A percentile compares a stretch with the other conserved stretches of the same genome.
Evolutionary conservation across 2,797 vertebrate species (phyloP).

Genomic region (Heterohyrax brucei): DNA sequence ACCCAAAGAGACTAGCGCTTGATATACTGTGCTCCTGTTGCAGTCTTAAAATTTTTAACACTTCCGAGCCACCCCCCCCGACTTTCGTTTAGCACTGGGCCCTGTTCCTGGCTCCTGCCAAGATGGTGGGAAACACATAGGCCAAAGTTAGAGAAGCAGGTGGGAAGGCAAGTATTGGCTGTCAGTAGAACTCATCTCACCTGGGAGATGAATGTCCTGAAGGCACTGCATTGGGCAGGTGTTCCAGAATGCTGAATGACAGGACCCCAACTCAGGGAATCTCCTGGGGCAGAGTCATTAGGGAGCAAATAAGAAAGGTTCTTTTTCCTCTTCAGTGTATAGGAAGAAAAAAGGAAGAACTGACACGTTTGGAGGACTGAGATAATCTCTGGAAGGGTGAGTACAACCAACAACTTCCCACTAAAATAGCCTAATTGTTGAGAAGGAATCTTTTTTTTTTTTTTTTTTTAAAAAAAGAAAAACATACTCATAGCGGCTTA

Average conservation of each 20-base stretch:
- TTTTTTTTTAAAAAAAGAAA: too few relatives aligned
- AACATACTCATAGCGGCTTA: too few relatives aligned
- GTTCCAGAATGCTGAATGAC: background rate
- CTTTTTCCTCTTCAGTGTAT: background rate
- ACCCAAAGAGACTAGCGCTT: background rate
- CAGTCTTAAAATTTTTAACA: constrained; percentile 30
- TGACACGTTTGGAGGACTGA: background rate
- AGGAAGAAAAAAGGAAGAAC: background rate
- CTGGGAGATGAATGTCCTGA: background rate
- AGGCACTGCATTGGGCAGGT: background rate
- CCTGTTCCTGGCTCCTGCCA: background rate
- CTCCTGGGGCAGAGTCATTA: constrained; percentile 5
- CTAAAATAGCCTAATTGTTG: background rate
- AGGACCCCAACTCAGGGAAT: background rate
- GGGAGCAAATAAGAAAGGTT: background rate
- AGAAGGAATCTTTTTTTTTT: constrained; percentile 8
- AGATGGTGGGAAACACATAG: background rate
- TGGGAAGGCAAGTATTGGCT: background rate
- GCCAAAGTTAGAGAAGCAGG: constrained; percentile 1
- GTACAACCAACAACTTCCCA: background rate
- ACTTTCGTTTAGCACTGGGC: constrained; percentile 24
- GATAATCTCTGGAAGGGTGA: background rate
- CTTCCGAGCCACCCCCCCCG: background rate
- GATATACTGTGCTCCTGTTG: background rate
- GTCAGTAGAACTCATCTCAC: background rate